A percentile compares a stretch with the other conserved stretches of the same genome.
Evolutionary conservation across 2,113 vertebrate genomes (phyloP).

Genomic region (Petrocephalus zakoni): DNA sequence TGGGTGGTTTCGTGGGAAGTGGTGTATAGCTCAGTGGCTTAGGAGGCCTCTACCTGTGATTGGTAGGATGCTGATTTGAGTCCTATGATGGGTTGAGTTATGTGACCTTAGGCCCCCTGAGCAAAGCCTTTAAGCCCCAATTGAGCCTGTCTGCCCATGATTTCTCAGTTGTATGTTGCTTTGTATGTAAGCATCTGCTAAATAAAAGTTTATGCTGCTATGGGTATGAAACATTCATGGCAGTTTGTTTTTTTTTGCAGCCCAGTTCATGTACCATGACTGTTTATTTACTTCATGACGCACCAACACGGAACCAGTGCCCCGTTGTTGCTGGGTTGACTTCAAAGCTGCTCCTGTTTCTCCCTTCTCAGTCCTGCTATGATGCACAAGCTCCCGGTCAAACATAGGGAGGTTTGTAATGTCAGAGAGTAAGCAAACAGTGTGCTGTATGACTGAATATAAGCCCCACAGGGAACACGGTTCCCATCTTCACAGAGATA

Average conservation of each 20-base stretch:
- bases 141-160: neutral
- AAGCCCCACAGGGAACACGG: neutral
- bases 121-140: neutral
- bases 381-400: neutral
- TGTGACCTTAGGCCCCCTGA: neutral
- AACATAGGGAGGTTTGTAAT: neutral
- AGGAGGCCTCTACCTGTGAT: neutral
- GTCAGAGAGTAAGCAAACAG: neutral
- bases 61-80: neutral
- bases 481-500: neutral
- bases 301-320: neutral
- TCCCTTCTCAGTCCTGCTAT: neutral
- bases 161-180: neutral
- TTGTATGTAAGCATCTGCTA: neutral
- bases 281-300: neutral
- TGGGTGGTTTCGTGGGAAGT: neutral
- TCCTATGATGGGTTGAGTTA: neutral
- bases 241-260: neutral
- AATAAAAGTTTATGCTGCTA: neutral
- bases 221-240: too few relatives aligned
- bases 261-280: neutral
- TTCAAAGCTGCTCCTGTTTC: neutral
- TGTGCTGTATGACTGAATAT: neutral
- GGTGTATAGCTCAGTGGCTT: neutral
- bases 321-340: neutral